Percentiles rank a stretch among this genome's conserved stretches.
These are phyloP conservation scores for Cacoxenus indagator DNA, from an alignment of 2,888 invertebrate species.

Conservation along the genomic window DNA sequence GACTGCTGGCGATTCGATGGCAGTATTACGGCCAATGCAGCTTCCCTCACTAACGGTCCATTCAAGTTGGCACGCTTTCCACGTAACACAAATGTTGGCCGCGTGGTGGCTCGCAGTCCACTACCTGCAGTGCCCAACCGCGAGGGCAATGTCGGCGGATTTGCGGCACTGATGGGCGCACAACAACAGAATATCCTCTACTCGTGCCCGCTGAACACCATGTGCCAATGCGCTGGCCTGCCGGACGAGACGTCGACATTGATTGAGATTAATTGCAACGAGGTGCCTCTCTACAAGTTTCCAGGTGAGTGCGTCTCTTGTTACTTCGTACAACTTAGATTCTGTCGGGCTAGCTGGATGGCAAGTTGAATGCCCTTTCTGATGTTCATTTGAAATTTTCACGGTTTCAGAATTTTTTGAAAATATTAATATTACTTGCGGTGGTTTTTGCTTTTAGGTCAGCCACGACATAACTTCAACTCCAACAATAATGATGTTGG, in stretches of 20 bases:
- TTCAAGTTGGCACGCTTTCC: slow-evolving; percentile 16
- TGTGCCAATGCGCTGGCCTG: slow-evolving; percentile 71
- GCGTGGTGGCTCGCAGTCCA: slow-evolving; percentile 42
- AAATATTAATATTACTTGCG: no score
- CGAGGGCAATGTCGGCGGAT: slow-evolving; percentile 41
- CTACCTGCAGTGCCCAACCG: slow-evolving; percentile 30
- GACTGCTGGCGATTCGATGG: slow-evolving; percentile 71
- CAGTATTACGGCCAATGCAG: no score
- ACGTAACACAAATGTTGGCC: slow-evolving; percentile 51
- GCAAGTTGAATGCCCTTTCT: no score
- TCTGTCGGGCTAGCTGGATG: slow-evolving; percentile 27
- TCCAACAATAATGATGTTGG: no score
- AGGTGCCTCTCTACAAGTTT: slow-evolving; percentile 71
- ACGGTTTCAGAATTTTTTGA: no score
- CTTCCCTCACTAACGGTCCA: no score
- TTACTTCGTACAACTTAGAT: slow-evolving; percentile 3
- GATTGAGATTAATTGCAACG: slow-evolving; percentile 72
- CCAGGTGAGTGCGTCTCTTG: slow-evolving; percentile 66
- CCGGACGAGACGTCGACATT: slow-evolving; percentile 71
- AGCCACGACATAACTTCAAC: no score
- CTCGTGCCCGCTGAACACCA: slow-evolving; percentile 70
- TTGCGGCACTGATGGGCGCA: slow-evolving; percentile 63
- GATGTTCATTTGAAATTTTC: no score
- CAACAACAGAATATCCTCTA: slow-evolving; percentile 70
- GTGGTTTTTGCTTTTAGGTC: no score